Evolutionary conservation across 1,140 invertebrate species (phyloP), one percentile per base, ranked within the genome.

Genomic region (Chironomus striatipennis): DNA sequence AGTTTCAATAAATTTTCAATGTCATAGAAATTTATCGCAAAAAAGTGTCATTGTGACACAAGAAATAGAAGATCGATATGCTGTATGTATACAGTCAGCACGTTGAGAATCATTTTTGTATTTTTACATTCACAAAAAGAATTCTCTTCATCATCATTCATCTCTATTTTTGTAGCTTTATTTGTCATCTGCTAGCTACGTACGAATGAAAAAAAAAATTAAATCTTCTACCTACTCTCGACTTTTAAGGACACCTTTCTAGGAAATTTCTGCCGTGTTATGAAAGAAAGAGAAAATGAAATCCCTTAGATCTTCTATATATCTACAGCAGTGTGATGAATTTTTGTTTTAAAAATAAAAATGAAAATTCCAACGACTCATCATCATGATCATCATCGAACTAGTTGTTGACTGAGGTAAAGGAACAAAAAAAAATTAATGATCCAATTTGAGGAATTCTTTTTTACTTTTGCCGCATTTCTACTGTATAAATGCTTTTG

Each of bases 21-120:
- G 24, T 34, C 47, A 15, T 57, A 57, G 12, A 57, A 57, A 57
- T 5, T 57, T 57, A 57, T 57, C 47, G 47, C 47, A 57, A n/a
- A 57, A 57, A 57, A 57, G n/a, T 57, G 47, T 57, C 47, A 57
- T 34, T 34, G 24, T 34, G 24, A 34, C 47, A 47, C 12, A 57
- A 47, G 43, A 47, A 57, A 57, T n/a, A 10, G n/a, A 57, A 57
- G 47, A 57, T 57, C 47, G 47, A 57, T 57, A 57, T 57, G 47
- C 12, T 57, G 15, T n/a, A 57, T 12, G 15, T n/a, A n/a, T n/a
- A n/a, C n/a, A n/a, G n/a, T n/a, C 24, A 34, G 24, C 24, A 34
- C 24, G 24, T 34, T 2, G 24, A 34, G 24, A 34, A 34, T 34
- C 24, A 34, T 34, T 34, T 34, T 34, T 34, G 24, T 34, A 34